phyloP scores from a whole-genome alignment of 2,888 invertebrate genomes.

The Conomelus anceps region DNA sequence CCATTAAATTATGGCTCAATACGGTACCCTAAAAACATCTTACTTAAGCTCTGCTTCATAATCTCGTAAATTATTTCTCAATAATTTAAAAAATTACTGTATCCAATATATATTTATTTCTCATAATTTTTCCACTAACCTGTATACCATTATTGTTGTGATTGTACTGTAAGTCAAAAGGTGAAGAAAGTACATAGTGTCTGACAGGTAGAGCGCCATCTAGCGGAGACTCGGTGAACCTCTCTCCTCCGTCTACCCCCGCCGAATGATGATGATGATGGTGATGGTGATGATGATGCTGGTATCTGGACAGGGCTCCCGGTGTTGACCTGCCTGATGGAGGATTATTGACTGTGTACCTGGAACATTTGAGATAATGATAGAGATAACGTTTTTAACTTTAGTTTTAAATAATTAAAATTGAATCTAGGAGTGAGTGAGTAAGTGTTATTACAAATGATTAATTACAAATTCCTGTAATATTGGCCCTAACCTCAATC shows the following conservation, averaged over 20 bases:
- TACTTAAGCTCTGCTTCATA: too few species aligned
- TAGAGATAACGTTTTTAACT: too few species aligned
- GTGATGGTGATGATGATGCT: neutral
- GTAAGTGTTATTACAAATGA: too few species aligned
- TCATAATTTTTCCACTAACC: neutral
- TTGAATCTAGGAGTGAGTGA: too few species aligned
- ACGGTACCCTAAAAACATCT: too few species aligned
- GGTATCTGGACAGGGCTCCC: neutral
- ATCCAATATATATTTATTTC: neutral
- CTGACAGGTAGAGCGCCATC: neutral
- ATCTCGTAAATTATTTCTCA: too few species aligned
- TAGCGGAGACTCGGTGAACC: neutral
- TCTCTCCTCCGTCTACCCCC: neutral
- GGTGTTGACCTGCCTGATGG: neutral
- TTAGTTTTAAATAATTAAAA: too few species aligned
- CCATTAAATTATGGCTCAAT: too few species aligned
- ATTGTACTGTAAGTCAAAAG: neutral
- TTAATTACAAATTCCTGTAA: too few species aligned
- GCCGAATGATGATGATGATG: conserved; percentile 10
- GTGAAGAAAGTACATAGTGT: neutral
- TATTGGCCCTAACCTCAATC: too few species aligned
- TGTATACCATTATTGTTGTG: conserved; percentile 9
- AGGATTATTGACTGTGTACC: neutral
- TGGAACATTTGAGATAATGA: neutral
- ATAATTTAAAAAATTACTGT: neutral